Evolutionary conservation across 1,140 invertebrate species (phyloP), one percentile per base, ranked within the genome.

Genomic region (Tachypleus tridentatus): DNA sequence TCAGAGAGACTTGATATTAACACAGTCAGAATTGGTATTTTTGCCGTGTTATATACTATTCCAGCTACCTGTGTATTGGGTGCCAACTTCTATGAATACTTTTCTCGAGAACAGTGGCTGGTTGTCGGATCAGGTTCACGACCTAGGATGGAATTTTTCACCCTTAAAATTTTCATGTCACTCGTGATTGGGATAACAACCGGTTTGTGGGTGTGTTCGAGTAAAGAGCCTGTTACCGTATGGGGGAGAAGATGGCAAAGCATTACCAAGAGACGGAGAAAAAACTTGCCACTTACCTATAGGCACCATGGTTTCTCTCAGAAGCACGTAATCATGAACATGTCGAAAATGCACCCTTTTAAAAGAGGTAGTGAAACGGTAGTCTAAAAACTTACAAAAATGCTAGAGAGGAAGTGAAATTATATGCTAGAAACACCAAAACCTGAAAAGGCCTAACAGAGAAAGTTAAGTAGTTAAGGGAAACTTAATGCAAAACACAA

Each of bases 41-140:
- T 83, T 69, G 78, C 78, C 50, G 73, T 79, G 10, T 71, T 84
- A 7, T 84, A 81, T 72, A 77, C 80, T 9, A 70, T 82, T 4
- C 81, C 82, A 5, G 77, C 78, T 5, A 74, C 77, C 4, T 77
- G 83, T 49, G 82, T 85, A 3, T 81, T 79, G 65, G 80, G 75
- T 50, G 81, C 83, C 80, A 56, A 83, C 81, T 72, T 80, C 51
- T 82, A 84, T 73, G 81, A 84, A 72, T 92, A 95, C 78, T 82
- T 84, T 8, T 74, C 74, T 60, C 71, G 79, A 3, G 70, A 75
- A n/a, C 70, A 82, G 82, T 76, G 83, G 88, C 0, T 73, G 60
- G 11, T 61, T 9, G 62, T 11, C 5, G 49, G 8, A 49, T 73
- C 73, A 7, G 69, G 69, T 57, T 49, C 59, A 9, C 63, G 68